phyloP scores from a whole-genome alignment of 2,888 invertebrate genomes.

The Parapristionchus giblindavisi region DNA sequence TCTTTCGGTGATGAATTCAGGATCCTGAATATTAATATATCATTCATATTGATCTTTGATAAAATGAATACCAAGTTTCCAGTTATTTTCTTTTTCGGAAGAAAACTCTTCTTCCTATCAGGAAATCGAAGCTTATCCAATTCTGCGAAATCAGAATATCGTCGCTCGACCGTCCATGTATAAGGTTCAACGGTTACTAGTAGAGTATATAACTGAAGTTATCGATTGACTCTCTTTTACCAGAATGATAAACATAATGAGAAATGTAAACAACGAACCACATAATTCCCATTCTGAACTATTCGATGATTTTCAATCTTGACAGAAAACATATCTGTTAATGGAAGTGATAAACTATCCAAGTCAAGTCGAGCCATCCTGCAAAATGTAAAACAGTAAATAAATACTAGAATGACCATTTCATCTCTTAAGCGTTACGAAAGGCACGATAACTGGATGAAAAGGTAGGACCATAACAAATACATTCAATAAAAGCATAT shows the following conservation, averaged over 20 bases:
- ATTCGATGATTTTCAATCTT: slow-evolving; percentile 52
- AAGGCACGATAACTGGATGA: too few relatives aligned
- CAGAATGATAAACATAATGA: not conserved
- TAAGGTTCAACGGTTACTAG: slow-evolving; percentile 70
- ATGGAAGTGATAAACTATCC: slow-evolving; percentile 3
- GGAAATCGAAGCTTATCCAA: slow-evolving; percentile 79
- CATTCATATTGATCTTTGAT: not conserved
- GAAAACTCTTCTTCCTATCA: slow-evolving; percentile 79
- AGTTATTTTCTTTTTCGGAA: slow-evolving; percentile 92
- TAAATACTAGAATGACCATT: too few relatives aligned
- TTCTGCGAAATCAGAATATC: slow-evolving; percentile 80
- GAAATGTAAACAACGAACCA: slow-evolving; percentile 45
- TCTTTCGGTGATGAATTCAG: slow-evolving; percentile 85
- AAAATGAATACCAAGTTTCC: slow-evolving; percentile 78
- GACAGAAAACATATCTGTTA: slow-evolving; percentile 43
- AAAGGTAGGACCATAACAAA: too few relatives aligned
- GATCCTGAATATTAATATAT: slow-evolving; percentile 73
- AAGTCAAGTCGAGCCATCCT: slow-evolving; percentile 24
- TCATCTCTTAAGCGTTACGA: too few relatives aligned
- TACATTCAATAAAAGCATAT: too few relatives aligned
- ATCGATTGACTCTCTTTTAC: not conserved
- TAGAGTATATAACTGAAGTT: slow-evolving; percentile 70
- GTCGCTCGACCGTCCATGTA: slow-evolving; percentile 82
- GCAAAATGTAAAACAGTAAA: too few relatives aligned
- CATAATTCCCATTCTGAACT: slow-evolving; percentile 56